Conservation (phyloP, 2,113 vertebrate species). For the Chlorodrepanis virens region DNA sequence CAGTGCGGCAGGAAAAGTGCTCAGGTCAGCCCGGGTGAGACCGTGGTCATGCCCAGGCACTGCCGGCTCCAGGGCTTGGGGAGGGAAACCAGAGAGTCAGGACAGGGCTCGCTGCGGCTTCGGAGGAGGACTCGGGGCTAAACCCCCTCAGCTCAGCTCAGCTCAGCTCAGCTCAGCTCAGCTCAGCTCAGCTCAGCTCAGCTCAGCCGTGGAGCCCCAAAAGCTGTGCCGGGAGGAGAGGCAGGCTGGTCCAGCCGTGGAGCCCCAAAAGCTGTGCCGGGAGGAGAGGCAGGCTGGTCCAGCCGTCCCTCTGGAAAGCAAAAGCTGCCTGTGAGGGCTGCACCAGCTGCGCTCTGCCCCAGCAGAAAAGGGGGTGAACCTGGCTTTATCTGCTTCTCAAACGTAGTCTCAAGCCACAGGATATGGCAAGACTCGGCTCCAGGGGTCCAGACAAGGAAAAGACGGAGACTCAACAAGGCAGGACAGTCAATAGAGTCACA, state of each 20-base stretch:
- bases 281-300: neutral
- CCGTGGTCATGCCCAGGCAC: neutral
- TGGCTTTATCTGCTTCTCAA: neutral
- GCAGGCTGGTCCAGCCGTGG: neutral
- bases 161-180: neutral
- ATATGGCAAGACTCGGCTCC: accelerated
- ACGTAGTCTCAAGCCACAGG: neutral
- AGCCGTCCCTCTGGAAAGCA: neutral
- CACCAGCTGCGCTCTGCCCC: neutral
- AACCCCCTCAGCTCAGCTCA: neutral
- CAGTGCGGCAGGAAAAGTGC: neutral
- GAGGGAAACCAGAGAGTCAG: neutral
- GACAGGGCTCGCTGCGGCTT: neutral
- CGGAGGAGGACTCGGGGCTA: neutral
- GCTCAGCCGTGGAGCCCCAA: neutral
- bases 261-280: too few relatives aligned
- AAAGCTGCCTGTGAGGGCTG: neutral
- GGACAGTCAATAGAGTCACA: neutral
- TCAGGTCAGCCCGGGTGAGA: neutral
- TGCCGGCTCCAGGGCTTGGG: neutral
- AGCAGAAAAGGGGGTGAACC: neutral
- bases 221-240: too few relatives aligned
- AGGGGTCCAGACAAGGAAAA: neutral
- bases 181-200: too few relatives aligned
- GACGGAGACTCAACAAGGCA: neutral